Base-by-base conservation (phyloP, 2,888 invertebrate genomes). In the Lacanobia wlatinum region DNA sequence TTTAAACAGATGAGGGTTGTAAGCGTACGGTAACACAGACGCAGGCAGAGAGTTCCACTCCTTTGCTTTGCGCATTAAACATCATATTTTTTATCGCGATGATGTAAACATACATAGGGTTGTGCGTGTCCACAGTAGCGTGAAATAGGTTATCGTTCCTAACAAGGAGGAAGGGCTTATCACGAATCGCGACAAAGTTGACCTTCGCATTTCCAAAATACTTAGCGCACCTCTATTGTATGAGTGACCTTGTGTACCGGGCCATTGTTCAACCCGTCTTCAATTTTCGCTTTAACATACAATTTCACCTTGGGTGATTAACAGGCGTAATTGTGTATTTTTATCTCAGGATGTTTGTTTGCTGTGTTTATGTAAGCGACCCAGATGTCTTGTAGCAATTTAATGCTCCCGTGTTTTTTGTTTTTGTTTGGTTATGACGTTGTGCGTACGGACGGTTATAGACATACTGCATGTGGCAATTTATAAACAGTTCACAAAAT, bases 151-250 rank as follows among this genome's bases (percentile, higher is more conserved):
- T 91, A 92, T 92, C 91, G 89, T 84, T 82, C 76, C 84, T 89
- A 92, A 92, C 91, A 90, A 90, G 92, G 80, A 91, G 92, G 92
- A 92, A 94, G 91, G 91, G 91, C 91, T 93, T 94, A 94, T 95
- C 94, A 87, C 52, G 78, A 83, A 92, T 94, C 93, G 87, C 89
- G 89, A 91, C 90, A 91, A 78, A 70, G 68, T 63, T 91, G 93
- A 92, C 95, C 95, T 95, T 94, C 92, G 86, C 91, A 91, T 95
- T 95, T 94, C 91, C 94, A 95, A 96, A 95, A 95, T 93, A 90
- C 90, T 90, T 88, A 84, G 78, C 81, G 84, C 85, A 82, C 86
- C 88, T 85, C 94, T 89, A 94, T 94, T 95, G 95, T 94, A 87
- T 89, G 74, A 65, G 50, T 80, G 91, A 87, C 93, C 93, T 92